A percentile compares a stretch with the other conserved stretches of the same genome.
These are phyloP conservation scores for Bombus polaris DNA, from an alignment of 1,140 invertebrate species.

Conservation along the genomic window DNA sequence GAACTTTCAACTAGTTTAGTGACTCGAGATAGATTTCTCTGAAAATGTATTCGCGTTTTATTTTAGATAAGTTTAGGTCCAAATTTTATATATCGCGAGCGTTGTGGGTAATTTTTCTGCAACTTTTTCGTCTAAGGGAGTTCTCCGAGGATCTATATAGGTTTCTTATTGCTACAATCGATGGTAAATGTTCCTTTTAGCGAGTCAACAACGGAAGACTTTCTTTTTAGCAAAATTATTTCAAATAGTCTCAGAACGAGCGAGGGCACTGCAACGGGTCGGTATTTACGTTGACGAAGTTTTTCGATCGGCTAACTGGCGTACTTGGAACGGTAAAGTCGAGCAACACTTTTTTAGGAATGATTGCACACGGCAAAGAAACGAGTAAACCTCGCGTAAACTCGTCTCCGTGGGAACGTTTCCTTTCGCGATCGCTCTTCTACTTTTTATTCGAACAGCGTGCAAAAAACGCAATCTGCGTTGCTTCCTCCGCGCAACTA, in stretches of 20 bases:
- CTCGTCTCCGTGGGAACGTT: background rate
- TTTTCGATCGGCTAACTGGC: background rate
- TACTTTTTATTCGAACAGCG: background rate
- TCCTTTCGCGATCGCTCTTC: background rate
- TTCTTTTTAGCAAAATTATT: too few species aligned
- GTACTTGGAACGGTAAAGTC: background rate
- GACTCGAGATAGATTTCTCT: too few species aligned
- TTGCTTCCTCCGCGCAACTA: background rate
- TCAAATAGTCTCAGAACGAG: too few species aligned
- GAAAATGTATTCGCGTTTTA: background rate
- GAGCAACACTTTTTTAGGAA: background rate
- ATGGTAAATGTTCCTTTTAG: background rate
- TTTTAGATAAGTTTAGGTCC: background rate
- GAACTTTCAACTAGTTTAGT: too few species aligned
- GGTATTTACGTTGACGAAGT: background rate
- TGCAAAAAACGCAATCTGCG: constrained; percentile 15
- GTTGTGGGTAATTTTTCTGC: background rate
- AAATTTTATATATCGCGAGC: background rate
- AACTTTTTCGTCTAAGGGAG: background rate
- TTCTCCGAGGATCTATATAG: background rate
- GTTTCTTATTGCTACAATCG: too few species aligned
- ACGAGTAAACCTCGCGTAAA: constrained; percentile 7
- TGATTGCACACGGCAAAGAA: background rate
- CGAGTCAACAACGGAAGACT: background rate
- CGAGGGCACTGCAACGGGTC: too few species aligned